Percentiles rank a stretch among this genome's conserved stretches.
Evolutionary conservation across 2,113 vertebrate genomes (phyloP).

Genomic region (Platanista minor): DNA sequence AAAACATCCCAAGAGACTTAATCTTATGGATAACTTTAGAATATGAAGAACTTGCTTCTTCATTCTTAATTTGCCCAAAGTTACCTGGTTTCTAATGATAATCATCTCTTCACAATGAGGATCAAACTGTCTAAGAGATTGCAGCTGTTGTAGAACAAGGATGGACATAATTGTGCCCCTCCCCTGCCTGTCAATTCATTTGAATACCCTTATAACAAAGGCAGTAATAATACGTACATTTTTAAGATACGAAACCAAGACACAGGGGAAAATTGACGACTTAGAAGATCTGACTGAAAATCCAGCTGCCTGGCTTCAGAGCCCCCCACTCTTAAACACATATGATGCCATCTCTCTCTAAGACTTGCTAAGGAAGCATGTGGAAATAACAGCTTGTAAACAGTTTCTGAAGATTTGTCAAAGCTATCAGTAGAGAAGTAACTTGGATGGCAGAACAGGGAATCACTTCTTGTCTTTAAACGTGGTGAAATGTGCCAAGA

Average conservation of each 20-base stretch:
- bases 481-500: neutral
- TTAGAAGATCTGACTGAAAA: neutral
- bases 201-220: neutral
- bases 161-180: neutral
- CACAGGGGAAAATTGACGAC: neutral
- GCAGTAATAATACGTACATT: neutral
- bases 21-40: conserved; percentile 60
- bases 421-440: conserved; percentile 9
- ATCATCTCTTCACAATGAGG: neutral
- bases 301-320: neutral
- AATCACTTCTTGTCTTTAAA: neutral
- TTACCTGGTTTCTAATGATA: neutral
- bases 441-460: conserved; percentile 15
- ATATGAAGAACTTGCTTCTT: conserved; percentile 68
- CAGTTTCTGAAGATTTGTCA: conserved; percentile 11
- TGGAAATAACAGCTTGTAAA: conserved; percentile 15
- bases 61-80: conserved; percentile 59
- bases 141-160: neutral
- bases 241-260: neutral
- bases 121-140: neutral
- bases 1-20: conserved; percentile 45
- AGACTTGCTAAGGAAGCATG: conserved; percentile 1
- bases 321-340: neutral
- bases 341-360: neutral
- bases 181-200: neutral